Evolutionary conservation across 1,140 invertebrate genomes (phyloP).

Genomic region (Solenopsis fugax): DNA sequence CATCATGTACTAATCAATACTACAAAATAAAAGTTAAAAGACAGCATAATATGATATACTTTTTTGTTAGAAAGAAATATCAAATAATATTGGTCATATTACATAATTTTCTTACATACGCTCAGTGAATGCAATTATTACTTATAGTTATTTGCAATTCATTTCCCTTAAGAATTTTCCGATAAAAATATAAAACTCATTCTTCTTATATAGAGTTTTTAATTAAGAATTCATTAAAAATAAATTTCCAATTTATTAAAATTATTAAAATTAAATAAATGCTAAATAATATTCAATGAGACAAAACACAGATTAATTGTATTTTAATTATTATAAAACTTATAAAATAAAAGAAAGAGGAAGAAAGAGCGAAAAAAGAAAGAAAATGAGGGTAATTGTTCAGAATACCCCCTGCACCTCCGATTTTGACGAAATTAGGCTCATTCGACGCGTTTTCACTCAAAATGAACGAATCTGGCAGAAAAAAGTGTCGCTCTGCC

Average conservation of each 20-base stretch:
- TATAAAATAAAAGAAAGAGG: background rate
- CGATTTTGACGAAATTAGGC: too few species aligned
- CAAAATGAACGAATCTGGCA: too few species aligned
- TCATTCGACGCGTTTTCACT: too few species aligned
- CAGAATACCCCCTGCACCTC: too few species aligned
- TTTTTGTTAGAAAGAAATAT: background rate
- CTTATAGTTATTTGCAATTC: background rate
- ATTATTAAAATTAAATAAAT: slow-evolving; percentile 11
- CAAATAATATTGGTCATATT: background rate
- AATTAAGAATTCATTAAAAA: background rate
- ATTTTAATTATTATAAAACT: background rate
- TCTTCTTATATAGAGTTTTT: background rate
- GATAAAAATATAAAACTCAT: background rate
- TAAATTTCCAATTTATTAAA: slow-evolving; percentile 8
- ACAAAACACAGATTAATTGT: background rate
- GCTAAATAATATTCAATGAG: background rate
- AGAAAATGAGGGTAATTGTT: too few species aligned
- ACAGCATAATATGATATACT: background rate
- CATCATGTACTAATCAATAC: slow-evolving; percentile 31
- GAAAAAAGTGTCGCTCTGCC: too few species aligned
- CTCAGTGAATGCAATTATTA: background rate
- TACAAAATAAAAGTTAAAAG: background rate
- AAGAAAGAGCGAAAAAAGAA: background rate
- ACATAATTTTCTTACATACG: background rate
- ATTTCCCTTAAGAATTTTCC: background rate